Base-by-base conservation (phyloP, 2,888 invertebrate species). In the Digitonthophagus gazella region DNA sequence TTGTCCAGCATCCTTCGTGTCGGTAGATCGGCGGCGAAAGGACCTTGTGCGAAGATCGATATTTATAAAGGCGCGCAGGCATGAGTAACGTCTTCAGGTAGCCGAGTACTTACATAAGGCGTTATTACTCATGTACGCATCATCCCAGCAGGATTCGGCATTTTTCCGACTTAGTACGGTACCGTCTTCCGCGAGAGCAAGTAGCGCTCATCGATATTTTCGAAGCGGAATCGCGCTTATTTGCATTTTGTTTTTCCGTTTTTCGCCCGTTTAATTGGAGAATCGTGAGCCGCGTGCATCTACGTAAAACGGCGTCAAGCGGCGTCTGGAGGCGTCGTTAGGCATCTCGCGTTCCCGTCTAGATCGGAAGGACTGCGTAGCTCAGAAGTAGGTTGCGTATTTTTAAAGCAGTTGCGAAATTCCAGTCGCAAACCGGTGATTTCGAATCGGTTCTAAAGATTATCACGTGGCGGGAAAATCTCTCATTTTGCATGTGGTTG, bases 341-440 rank as follows among this genome's bases (percentile, higher is more conserved):
- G 28, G 28, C 28, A 11, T 44, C 28, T 11, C 28, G 28, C 11
- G 11, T 44, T 44, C 28, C 28, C 28, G 28, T 8, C 28, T 6
- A 44, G 11, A 44, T 44, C 28, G 28, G 28, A 44, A 44, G 28
- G 28, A 44, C 28, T 44, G 28, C 28, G 28, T 44, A 44, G 28
- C 28, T 44, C 28, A 18, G 18, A 61, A 61, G 61, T 61, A 61
- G 61, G 61, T 61, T 61, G 20, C 6, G 61, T 61, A 61, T 61
- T 61, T 61, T 61, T 61, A 61, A 61, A 61, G 18, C 20, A 3
- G 20, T 61, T 61, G 20, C 61, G 61, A 61, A 61, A 61, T 61
- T 61, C 28, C 28, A 44, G 28, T 44, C 28, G 28, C 28, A 11
- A 44, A 44, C 6, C 28, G 28, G n/a, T 11, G 28, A 44, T 44